These are phyloP conservation scores for Alauda arvensis DNA, from an alignment of 2,797 vertebrate species.

Conservation along the genomic window DNA sequence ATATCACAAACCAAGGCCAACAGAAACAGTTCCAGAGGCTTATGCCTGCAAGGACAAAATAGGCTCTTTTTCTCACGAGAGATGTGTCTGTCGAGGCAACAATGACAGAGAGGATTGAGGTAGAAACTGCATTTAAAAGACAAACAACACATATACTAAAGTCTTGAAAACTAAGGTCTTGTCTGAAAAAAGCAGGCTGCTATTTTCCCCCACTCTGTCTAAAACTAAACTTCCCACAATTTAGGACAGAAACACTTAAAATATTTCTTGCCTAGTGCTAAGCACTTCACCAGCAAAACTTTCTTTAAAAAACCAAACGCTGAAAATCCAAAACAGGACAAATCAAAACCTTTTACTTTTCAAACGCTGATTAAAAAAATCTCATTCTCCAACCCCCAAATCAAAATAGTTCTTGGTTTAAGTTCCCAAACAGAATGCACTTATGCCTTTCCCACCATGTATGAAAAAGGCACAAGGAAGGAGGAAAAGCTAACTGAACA, in stretches of 20 bases:
- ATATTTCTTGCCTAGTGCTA: not conserved
- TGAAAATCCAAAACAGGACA: not conserved
- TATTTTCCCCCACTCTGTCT: accelerated
- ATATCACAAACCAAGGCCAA: not conserved
- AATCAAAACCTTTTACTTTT: not conserved
- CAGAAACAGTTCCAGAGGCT: not conserved
- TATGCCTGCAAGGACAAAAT: not conserved
- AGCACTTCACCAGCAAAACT: not conserved
- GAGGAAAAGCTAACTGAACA: not conserved
- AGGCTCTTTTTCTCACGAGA: not conserved
- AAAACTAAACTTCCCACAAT: not conserved
- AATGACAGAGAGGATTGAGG: not conserved
- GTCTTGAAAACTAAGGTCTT: not conserved
- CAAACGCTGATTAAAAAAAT: not conserved
- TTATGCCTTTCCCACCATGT: not conserved
- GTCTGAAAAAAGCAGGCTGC: not conserved
- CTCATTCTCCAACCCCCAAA: not conserved
- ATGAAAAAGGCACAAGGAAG: not conserved
- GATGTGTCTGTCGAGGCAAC: not conserved
- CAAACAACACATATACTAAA: not conserved
- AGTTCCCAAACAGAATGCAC: not conserved
- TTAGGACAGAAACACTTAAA: not conserved
- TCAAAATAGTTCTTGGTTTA: not conserved
- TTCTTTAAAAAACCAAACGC: not conserved
- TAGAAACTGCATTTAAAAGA: not conserved